Evolutionary conservation across 2,113 vertebrate genomes (phyloP).

Genomic region (Pachyramphus minor): DNA sequence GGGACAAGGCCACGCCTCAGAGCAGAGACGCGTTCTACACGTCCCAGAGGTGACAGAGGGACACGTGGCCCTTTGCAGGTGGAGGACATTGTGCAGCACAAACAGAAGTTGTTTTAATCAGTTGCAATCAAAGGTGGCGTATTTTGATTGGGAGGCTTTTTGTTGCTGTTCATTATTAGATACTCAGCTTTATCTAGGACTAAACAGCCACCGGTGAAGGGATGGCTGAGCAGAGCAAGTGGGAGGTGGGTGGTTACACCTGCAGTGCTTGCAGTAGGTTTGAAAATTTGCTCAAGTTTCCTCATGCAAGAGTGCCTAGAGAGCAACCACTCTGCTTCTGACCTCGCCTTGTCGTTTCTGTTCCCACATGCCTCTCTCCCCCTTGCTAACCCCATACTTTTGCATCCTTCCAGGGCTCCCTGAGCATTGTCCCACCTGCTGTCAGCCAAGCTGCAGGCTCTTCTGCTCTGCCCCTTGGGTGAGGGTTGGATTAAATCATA

Average conservation of each 20-base stretch:
- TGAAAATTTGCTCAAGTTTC: background rate
- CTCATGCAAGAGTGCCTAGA: background rate
- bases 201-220: fast-evolving
- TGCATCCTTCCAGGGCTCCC: background rate
- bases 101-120: background rate
- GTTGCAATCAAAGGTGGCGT: background rate
- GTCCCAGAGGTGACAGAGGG: background rate
- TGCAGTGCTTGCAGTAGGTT: background rate
- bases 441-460: background rate
- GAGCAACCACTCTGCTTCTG: background rate
- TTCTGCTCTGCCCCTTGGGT: background rate
- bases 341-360: background rate
- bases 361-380: fast-evolving
- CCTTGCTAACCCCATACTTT: fast-evolving
- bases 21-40: background rate
- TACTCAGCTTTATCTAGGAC: background rate
- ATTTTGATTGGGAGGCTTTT: background rate
- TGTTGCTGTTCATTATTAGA: background rate
- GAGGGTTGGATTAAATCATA: background rate
- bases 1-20: fast-evolving
- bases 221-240: background rate
- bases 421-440: fast-evolving
- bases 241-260: background rate
- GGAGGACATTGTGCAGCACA: background rate
- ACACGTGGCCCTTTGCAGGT: background rate